Conservation (phyloP, 2,797 vertebrate genomes). For the Chloroceryle inda region DNA sequence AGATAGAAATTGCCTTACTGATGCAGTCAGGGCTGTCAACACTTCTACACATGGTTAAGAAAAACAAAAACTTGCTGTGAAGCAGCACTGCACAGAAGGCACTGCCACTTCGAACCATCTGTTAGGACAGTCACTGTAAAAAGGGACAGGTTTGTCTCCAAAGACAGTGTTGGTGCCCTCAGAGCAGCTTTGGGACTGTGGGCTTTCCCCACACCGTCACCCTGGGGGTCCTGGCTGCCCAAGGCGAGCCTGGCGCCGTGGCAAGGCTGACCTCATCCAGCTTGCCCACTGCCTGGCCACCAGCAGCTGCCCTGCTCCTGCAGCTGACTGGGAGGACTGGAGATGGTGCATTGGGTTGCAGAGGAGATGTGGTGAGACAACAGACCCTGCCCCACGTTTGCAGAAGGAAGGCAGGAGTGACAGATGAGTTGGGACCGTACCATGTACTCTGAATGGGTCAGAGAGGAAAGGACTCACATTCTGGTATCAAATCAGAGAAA, state of each 20-base stretch:
- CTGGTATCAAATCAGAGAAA: neutral
- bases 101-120: no score
- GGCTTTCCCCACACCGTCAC: neutral
- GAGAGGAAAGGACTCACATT: rapidly evolving
- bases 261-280: neutral
- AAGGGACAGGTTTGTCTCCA: neutral
- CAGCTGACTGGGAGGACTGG: neutral
- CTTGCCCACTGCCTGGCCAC: rapidly evolving
- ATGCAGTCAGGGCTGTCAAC: neutral
- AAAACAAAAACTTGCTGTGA: neutral
- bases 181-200: neutral
- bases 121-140: neutral
- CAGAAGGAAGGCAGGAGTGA: neutral
- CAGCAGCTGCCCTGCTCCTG: rapidly evolving
- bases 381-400: neutral
- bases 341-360: neutral
- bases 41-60: neutral
- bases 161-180: neutral
- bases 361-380: neutral
- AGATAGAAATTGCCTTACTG: neutral
- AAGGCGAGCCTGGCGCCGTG: neutral
- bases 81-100: neutral
- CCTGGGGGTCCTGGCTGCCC: neutral
- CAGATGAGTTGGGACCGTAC: neutral
- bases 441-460: neutral